phyloP scores from a whole-genome alignment of 2,888 invertebrate genomes.

The Nowickia ferox region DNA sequence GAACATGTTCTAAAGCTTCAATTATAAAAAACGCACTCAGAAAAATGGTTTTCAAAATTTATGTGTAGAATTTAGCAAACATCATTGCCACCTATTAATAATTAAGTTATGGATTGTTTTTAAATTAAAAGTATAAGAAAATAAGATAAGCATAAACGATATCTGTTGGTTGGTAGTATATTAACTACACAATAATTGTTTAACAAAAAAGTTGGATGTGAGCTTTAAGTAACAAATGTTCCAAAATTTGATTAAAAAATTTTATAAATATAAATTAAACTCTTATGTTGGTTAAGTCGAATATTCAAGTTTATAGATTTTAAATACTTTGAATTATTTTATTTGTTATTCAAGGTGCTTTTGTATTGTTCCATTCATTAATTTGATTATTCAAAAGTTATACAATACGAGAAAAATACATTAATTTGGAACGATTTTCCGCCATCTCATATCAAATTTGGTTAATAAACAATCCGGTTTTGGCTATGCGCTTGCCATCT shows the following conservation, averaged over 20 bases:
- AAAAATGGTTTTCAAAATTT: constrained; percentile 65
- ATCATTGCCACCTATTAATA: constrained; percentile 65
- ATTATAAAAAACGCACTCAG: constrained; percentile 19
- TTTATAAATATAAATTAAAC: background rate
- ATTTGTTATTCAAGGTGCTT: background rate
- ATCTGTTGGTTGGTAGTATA: background rate
- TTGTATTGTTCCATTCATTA: background rate
- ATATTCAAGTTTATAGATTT: background rate
- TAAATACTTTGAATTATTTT: background rate
- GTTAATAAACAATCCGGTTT: too few relatives aligned
- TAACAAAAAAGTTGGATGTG: background rate
- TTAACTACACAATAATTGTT: constrained; percentile 1
- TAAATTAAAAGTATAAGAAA: constrained; percentile 41
- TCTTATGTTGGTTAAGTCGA: background rate
- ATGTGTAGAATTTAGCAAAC: constrained; percentile 62
- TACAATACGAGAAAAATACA: too few relatives aligned
- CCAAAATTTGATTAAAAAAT: background rate
- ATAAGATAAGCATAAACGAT: constrained; percentile 15
- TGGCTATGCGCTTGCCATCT: too few relatives aligned
- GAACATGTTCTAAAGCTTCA: constrained; percentile 32
- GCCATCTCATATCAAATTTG: too few relatives aligned
- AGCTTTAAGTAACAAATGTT: background rate
- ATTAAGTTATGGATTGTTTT: constrained; percentile 27
- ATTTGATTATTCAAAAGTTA: too few relatives aligned
- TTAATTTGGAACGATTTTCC: too few relatives aligned